Conservation (phyloP, 1,140 invertebrate genomes). For the Rhagoletis zephyria region DNA sequence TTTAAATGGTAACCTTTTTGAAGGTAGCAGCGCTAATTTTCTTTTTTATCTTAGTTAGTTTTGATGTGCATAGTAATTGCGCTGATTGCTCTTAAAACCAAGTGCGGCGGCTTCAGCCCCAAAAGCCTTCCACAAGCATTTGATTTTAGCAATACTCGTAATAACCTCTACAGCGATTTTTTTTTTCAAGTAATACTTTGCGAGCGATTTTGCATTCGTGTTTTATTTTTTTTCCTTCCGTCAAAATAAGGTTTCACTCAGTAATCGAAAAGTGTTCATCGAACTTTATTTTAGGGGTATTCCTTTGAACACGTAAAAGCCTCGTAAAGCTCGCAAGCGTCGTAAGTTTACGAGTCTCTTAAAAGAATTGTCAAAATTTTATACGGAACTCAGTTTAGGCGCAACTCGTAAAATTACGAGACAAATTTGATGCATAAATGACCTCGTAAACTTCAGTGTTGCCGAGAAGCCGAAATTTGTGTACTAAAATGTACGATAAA, state of each 20-base stretch:
- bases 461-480: too few relatives aligned
- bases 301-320: too few relatives aligned
- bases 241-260: not conserved
- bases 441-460: too few relatives aligned
- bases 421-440: too few relatives aligned
- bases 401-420: too few relatives aligned
- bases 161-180: not conserved
- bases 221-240: not conserved
- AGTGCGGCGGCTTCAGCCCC: slow-evolving; percentile 26
- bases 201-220: not conserved
- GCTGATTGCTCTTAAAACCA: not conserved
- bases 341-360: too few relatives aligned
- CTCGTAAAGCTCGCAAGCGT: too few relatives aligned
- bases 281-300: not conserved
- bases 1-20: too few relatives aligned
- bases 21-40: not conserved
- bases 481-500: too few relatives aligned
- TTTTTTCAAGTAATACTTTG: not conserved
- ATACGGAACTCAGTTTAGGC: too few relatives aligned
- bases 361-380: too few relatives aligned
- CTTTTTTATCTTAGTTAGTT: not conserved
- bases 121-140: not conserved
- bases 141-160: slow-evolving; percentile 5
- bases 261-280: not conserved
- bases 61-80: not conserved